Base-by-base conservation (phyloP, 2,797 vertebrate genomes). In the Malacoctenus gilli region DNA sequence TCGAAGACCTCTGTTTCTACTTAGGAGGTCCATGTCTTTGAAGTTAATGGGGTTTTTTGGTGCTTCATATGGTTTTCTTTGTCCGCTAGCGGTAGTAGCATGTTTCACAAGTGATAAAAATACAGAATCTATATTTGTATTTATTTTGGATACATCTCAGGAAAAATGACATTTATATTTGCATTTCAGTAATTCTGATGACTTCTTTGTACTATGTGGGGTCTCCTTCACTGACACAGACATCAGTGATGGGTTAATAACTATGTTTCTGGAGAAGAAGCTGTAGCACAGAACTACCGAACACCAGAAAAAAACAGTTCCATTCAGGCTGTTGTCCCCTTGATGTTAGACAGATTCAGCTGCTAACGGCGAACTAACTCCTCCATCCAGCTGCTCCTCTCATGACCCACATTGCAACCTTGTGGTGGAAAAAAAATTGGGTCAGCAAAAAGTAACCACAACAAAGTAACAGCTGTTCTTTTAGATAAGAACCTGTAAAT, bases 71-170 rank as follows among this genome's bases (percentile, higher is more conserved):
- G 32, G 42, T 53, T 21, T 19, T 21, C 37, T 64, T 57, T 51
- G 15, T 55, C 13, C 30, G 13, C 16, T 15, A 22, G 14, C 38
- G 7, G 44, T 31, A 47, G 61, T 50, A 61, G 48, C 31, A 52
- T 44, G 22, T 68, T 43, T 22, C 2, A 44, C 12, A 46, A 15
- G 11, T 22, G 43, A 20, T 14, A 40, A 18, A 59, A 55, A 34
- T 44, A 52, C 8, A 50, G 31, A 53, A 38, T 80, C n/a, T 75
- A 47, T 69, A 54, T 77, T 59, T 76, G n/a, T 65, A 49, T 69
- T 55, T 71, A 55, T 40, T 71, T 61, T 74, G 15, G 51, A 19
- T 36, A 60, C 10, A 39, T 58, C 79, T 84, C 72, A 74, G 74
- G 69, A 68, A 32, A 31, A 12, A 22, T 28, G 5, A 21, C n/a